Evolutionary conservation across 2,797 vertebrate genomes (phyloP).

Genomic region (Synaphobranchus kaupii): DNA sequence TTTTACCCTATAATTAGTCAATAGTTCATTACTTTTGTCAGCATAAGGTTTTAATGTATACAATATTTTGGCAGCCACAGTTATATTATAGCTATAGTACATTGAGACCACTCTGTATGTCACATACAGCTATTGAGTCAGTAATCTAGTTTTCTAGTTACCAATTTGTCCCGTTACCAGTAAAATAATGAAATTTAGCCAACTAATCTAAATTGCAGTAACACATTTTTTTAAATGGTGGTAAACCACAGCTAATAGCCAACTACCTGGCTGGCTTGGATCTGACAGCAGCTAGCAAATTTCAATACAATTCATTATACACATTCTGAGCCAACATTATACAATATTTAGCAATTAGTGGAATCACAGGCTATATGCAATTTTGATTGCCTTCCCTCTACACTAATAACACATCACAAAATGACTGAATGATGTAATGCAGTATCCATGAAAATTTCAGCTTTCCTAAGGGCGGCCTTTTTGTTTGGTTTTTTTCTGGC

Average conservation of each 20-base stretch:
- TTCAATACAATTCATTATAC: background rate
- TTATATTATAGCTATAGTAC: background rate
- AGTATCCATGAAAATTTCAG: background rate
- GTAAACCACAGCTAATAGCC: too few relatives aligned
- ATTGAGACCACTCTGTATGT: background rate
- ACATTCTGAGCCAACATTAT: background rate
- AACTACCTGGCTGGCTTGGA: background rate
- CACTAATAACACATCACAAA: background rate
- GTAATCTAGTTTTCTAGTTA: background rate
- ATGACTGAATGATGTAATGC: background rate
- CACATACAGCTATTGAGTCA: background rate
- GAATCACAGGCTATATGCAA: background rate
- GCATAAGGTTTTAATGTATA: too few relatives aligned
- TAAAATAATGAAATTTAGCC: background rate
- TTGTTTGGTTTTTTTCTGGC: too few relatives aligned
- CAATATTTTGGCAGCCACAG: background rate
- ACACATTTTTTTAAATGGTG: too few relatives aligned
- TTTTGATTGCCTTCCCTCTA: background rate
- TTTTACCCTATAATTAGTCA: too few relatives aligned
- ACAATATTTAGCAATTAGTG: background rate
- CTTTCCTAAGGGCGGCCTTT: too few relatives aligned
- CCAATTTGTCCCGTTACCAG: background rate
- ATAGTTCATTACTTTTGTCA: too few relatives aligned
- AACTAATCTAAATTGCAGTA: too few relatives aligned
- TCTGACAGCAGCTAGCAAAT: background rate